These are phyloP conservation scores for Solenopsis invicta DNA, from an alignment of 1,140 invertebrate species.

Conservation along the genomic window DNA sequence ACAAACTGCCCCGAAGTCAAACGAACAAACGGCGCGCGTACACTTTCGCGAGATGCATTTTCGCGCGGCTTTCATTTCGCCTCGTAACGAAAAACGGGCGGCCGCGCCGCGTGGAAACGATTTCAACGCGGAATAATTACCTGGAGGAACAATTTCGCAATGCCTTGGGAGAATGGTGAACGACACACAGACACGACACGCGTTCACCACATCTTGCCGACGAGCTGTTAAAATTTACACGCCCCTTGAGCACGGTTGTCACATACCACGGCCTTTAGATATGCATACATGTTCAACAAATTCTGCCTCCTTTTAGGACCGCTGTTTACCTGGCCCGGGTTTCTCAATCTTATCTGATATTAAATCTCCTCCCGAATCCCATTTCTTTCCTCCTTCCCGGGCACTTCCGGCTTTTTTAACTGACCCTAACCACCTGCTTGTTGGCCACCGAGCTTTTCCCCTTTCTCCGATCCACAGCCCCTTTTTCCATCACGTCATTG, in stretches of 20 bases:
- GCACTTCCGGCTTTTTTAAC: constrained; percentile 69
- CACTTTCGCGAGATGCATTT: constrained; percentile 36
- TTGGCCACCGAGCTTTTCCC: constrained; percentile 2
- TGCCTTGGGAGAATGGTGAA: neutral
- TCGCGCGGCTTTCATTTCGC: constrained; percentile 7
- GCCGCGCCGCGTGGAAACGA: neutral
- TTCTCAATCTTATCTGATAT: constrained; percentile 84
- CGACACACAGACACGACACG: neutral
- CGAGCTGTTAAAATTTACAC: constrained; percentile 78
- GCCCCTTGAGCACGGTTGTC: constrained; percentile 70
- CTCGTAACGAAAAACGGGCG: neutral
- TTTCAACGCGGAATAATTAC: constrained; percentile 47
- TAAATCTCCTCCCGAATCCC: constrained; percentile 83
- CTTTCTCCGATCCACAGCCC: constrained; percentile 7
- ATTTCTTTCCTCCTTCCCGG: constrained; percentile 63
- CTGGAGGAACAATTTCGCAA: constrained; percentile 43
- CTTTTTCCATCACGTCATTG: constrained; percentile 10
- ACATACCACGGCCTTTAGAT: constrained; percentile 69
- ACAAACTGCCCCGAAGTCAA: constrained; percentile 11
- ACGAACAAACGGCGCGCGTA: neutral
- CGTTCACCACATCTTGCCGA: constrained; percentile 15
- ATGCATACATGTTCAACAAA: constrained; percentile 80
- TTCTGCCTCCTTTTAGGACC: constrained; percentile 70
- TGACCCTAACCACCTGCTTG: constrained; percentile 8
- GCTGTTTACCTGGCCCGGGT: constrained; percentile 78